phyloP scores from a whole-genome alignment of 2,888 invertebrate genomes.

The Lycia hirtaria region DNA sequence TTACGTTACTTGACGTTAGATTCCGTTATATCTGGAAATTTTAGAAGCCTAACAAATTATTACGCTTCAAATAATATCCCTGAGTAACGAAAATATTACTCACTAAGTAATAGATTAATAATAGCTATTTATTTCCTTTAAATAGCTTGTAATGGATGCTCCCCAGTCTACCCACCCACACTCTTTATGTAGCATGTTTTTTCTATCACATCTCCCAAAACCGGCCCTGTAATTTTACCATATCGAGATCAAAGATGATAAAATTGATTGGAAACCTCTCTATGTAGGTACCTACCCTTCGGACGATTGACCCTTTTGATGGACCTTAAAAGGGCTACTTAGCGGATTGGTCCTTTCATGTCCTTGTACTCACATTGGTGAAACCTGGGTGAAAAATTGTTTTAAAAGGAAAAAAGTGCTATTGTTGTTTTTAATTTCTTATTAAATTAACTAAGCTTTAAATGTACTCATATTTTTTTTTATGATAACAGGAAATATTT shows the following conservation, averaged over 20 bases:
- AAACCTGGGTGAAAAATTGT: conserved; percentile 48
- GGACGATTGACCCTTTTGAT: conserved; percentile 75
- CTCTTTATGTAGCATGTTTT: conserved; percentile 14
- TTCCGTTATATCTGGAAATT: too few species aligned
- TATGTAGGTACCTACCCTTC: conserved; percentile 42
- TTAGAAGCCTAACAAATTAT: too few species aligned
- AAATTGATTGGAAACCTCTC: conserved; percentile 62
- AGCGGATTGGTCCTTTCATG: conserved; percentile 76
- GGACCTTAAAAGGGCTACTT: conserved; percentile 67
- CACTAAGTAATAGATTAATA: too few species aligned
- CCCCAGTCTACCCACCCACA: too few species aligned
- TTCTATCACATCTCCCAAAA: conserved; percentile 9
- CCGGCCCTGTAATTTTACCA: conserved; percentile 35
- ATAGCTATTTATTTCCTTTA: too few species aligned
- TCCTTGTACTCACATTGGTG: conserved; percentile 57
- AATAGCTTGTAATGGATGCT: not conserved
- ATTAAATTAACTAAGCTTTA: not conserved
- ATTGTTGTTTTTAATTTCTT: not conserved
- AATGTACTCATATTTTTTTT: too few species aligned
- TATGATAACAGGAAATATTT: too few species aligned
- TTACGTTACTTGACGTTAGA: too few species aligned
- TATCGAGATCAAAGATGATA: conserved; percentile 68
- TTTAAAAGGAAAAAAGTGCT: conserved; percentile 15
- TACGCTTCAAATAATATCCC: too few species aligned
- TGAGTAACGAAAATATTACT: too few species aligned